A percentile compares a stretch with the other conserved stretches of the same genome.
Conservation (phyloP, 2,113 vertebrate species). For the Neogobius melanostomus region DNA sequence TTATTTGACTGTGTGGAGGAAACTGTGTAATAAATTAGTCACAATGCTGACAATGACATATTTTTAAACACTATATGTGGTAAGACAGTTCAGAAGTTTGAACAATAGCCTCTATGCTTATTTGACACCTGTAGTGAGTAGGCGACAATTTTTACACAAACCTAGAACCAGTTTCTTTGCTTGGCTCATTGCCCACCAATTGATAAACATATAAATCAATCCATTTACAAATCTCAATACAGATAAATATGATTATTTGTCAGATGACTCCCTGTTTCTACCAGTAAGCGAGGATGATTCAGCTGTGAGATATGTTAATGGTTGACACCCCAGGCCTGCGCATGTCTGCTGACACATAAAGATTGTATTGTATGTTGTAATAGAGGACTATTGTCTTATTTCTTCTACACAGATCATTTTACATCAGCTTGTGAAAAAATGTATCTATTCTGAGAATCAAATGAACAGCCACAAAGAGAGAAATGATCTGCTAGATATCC, state of each 20-base stretch:
- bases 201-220: slow-evolving; percentile 36
- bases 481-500: slow-evolving; percentile 11
- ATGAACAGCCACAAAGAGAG: slow-evolving; percentile 12
- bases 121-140: not conserved
- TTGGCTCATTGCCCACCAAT: not conserved
- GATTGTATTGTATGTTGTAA: slow-evolving; percentile 40
- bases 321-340: slow-evolving; percentile 48
- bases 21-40: not conserved
- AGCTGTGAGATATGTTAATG: slow-evolving; percentile 67
- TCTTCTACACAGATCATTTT: slow-evolving; percentile 58
- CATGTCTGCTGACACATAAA: slow-evolving; percentile 61
- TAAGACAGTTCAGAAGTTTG: not conserved
- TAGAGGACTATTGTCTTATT: slow-evolving; percentile 62
- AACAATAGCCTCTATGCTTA: not conserved
- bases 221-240: slow-evolving; percentile 28
- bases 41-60: not conserved
- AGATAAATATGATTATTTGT: slow-evolving; percentile 36
- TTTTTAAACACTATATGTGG: not conserved
- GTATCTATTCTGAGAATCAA: slow-evolving; percentile 51
- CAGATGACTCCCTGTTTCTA: slow-evolving; percentile 29
- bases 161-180: slow-evolving; percentile 10
- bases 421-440: slow-evolving; percentile 21
- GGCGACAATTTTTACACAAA: not conserved
- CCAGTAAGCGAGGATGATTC: slow-evolving; percentile 66
- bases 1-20: not conserved